Evolutionary conservation across 2,113 vertebrate species (phyloP), one percentile per base, ranked within the genome.

Genomic region (Anguilla rostrata): DNA sequence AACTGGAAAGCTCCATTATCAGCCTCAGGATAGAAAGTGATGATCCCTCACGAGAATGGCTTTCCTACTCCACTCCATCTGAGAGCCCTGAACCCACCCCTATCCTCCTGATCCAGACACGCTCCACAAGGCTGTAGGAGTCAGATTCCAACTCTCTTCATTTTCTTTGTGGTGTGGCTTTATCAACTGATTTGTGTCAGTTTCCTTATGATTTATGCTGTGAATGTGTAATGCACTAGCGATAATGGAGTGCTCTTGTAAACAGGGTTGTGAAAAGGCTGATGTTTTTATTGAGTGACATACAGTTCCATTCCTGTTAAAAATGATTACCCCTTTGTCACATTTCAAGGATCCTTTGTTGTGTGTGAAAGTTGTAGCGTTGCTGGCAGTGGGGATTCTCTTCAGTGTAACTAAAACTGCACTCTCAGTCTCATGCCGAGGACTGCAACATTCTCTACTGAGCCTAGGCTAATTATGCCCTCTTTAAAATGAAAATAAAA

Each of bases 401-500:
- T 81, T 34, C 7, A 91, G 87, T 86, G 79, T 6, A 86, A 56
- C 86, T 90, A 84, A 90, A 88, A n/a, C 29, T 40, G 49, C 22
- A 11, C 3, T 0, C 11, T 81, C 29, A 49, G 57, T 88, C 85
- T 82, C 84, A 83, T 87, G 86, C n/a, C 83, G 83, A 78, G 63
- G 60, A 87, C 53, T 85, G 16, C 39, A 86, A 88, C 84, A 39
- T 89, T 88, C 88, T 90, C 83, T 43, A 80, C 75, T 34, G 53
- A 63, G 26, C 53, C 78, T 87, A 91, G 88, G 84, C 78, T 89
- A 86, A 89, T 84, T 29, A 89, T 92, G 71, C 84, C 84, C 86
- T 87, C 90, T 89, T 89, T 84, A 85, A 90, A 91, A 89, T 39
- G 87, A 90, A 57, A 63, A 83, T 87, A 88, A 89, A 60, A 43